These are phyloP conservation scores for Lasiommata megera DNA, from an alignment of 2,888 invertebrate species.

Conservation along the genomic window DNA sequence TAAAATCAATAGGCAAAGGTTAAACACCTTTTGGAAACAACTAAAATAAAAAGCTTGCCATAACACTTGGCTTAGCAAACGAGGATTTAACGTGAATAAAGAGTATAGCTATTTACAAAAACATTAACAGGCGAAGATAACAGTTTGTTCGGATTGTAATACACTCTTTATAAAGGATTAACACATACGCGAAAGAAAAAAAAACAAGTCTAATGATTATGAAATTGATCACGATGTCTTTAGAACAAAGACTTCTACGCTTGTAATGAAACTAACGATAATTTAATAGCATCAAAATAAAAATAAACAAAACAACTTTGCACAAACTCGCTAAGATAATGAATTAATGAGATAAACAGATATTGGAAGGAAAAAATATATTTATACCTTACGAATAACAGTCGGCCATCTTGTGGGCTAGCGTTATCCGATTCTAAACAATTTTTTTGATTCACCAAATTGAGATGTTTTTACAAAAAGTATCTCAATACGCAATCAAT, in stretches of 20 bases:
- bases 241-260: conserved; percentile 63
- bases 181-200: conserved; percentile 11
- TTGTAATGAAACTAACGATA: conserved; percentile 25
- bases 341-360: conserved; percentile 24
- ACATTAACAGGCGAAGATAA: not conserved
- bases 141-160: not conserved
- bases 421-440: conserved; percentile 73
- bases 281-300: conserved; percentile 34
- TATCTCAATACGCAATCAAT: conserved; percentile 44
- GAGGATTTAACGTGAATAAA: not conserved
- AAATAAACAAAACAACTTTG: conserved; percentile 37
- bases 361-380: conserved; percentile 51
- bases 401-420: conserved; percentile 81
- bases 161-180: not conserved
- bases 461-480: conserved; percentile 47
- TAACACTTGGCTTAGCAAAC: conserved; percentile 7
- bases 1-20: conserved; percentile 17
- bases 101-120: not conserved
- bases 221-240: conserved; percentile 23
- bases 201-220: conserved; percentile 6
- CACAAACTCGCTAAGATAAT: conserved; percentile 27
- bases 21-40: conserved; percentile 14
- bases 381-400: conserved; percentile 79
- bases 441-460: conserved; percentile 56
- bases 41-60: conserved; percentile 11